Evolutionary conservation across 2,113 vertebrate species (phyloP), one percentile per base, ranked within the genome.

Genomic region (Rhinoderma darwinii): DNA sequence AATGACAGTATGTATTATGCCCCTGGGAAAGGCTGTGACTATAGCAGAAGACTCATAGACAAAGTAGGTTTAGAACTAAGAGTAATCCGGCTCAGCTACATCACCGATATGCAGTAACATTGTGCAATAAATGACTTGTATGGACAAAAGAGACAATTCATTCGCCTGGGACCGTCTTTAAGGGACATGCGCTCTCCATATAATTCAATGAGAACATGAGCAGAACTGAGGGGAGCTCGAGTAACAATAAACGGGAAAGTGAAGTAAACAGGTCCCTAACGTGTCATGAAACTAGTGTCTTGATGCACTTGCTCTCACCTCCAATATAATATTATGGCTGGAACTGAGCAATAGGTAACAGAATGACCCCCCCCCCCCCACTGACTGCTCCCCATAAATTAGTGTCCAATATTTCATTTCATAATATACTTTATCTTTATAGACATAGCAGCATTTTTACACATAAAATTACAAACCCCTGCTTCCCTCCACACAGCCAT

Each of bases 121-220:
- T 50, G 81, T 70, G 61, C 51, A 73, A 84, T 74, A 84, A 84
- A 74, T 54, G 68, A 59, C 82, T 74, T 37, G 50, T 50, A 56
- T 32, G 41, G 47, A 84, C 47, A 74, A 72, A 70, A 72, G 6
- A 83, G 82, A 83, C 82, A 72, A 32, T 83, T 51, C 44, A 22
- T 47, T 6, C 82, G 50, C 35, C 22, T 5, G 82, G 70, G 82
- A 84, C 44, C 11, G 17, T 35, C 50, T 56, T 84, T 50, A 74
- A 27, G 47, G 44, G 66, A 74, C 43, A 25, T 30, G 73, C 66
- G 17, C 32, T 72, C 47, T 30, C 70, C 39, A 51, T 83, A 70
- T 83, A 83, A 83, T 72, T 72, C 81, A 83, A 83, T 83, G 81
- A 83, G 30, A 83, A 50, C 30, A 83, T 72, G 30, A 51, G 63